Evolutionary conservation across 1,140 invertebrate species (phyloP).

Genomic region (Spodoptera frugiperda): DNA sequence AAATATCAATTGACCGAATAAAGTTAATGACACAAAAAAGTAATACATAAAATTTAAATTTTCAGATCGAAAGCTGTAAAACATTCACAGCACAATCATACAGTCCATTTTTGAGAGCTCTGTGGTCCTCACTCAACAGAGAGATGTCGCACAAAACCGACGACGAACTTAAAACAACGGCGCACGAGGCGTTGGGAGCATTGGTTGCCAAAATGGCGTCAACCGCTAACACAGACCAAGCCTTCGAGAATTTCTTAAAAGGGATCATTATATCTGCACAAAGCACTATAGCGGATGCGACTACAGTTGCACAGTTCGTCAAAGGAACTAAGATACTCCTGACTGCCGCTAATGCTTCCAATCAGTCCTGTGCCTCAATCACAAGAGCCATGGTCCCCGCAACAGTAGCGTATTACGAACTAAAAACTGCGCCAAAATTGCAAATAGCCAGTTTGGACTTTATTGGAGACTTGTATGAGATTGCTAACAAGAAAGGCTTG

Average conservation of each 20-base stretch:
- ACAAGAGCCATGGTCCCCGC: conserved; percentile 84
- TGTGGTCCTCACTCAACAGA: conserved; percentile 76
- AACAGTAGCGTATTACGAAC: conserved; percentile 71
- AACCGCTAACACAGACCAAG: conserved; percentile 66
- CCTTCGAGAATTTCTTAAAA: conserved; percentile 78
- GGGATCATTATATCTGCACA: conserved; percentile 80
- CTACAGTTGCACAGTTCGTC: conserved; percentile 84
- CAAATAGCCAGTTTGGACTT: conserved; percentile 76
- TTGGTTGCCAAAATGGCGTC: conserved; percentile 72
- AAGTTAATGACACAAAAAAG: too few species aligned
- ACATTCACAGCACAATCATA: conserved; percentile 73
- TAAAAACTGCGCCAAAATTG: conserved; percentile 71
- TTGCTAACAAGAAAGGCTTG: conserved; percentile 71
- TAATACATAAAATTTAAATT: conserved; percentile 35
- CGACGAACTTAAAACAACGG: conserved; percentile 73
- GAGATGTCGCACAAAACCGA: conserved; percentile 83
- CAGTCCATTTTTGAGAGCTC: conserved; percentile 72
- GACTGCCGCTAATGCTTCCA: conserved; percentile 85
- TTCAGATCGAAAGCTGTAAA: conserved; percentile 78
- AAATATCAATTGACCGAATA: too few species aligned
- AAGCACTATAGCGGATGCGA: conserved; percentile 81
- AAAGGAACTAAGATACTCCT: conserved; percentile 85
- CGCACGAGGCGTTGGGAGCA: conserved; percentile 73
- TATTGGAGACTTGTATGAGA: conserved; percentile 71
- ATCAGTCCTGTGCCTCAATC: conserved; percentile 84